Conservation (phyloP, 1,140 invertebrate species). For the Ceratitis capitata region DNA sequence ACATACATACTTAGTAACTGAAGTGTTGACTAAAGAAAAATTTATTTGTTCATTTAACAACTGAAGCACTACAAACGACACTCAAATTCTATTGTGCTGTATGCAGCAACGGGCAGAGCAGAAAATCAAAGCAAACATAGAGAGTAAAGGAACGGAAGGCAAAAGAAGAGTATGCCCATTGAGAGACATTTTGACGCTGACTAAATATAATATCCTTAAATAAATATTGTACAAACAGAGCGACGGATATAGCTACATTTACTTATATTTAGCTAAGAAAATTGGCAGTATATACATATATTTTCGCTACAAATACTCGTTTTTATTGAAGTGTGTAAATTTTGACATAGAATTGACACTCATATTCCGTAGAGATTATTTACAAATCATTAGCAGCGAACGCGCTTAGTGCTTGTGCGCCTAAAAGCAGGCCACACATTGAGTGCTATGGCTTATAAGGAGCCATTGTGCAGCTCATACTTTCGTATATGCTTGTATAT, state of each 20-base stretch:
- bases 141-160: not conserved
- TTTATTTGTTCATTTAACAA: not conserved
- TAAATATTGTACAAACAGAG: not conserved
- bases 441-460: not conserved
- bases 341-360: not conserved
- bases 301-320: not conserved
- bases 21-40: too few species aligned
- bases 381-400: conserved; percentile 25
- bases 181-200: not conserved
- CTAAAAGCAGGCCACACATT: not conserved
- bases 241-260: not conserved
- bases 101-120: too few species aligned
- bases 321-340: not conserved
- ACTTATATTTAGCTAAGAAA: not conserved
- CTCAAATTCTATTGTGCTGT: not conserved
- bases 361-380: not conserved
- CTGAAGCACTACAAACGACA: not conserved
- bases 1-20: not conserved
- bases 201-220: not conserved
- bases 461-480: too few species aligned
- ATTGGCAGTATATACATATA: too few species aligned
- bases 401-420: not conserved
- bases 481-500: not conserved
- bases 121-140: not conserved
- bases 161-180: not conserved